Conservation (phyloP, 2,113 vertebrate species). For the Naja naja region DNA sequence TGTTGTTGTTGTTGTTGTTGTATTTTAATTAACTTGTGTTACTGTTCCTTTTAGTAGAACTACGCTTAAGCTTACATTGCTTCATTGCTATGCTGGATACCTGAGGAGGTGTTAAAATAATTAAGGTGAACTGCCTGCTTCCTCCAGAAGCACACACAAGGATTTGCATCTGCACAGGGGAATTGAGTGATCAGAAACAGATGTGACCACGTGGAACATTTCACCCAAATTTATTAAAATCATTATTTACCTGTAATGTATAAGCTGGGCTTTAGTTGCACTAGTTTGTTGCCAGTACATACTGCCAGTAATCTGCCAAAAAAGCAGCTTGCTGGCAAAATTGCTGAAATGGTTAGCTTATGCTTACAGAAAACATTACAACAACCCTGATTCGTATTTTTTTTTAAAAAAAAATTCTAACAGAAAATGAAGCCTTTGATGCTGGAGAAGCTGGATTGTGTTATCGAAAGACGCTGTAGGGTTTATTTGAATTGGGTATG, state of each 20-base stretch:
- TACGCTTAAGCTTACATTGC: neutral
- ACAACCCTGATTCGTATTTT: slow-evolving; percentile 53
- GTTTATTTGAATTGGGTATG: slow-evolving; percentile 55
- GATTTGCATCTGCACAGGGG: slow-evolving; percentile 44
- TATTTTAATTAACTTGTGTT: neutral
- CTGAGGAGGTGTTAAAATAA: slow-evolving; percentile 56
- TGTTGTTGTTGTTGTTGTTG: slow-evolving; percentile 12
- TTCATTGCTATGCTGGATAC: slow-evolving; percentile 19
- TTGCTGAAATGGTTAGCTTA: slow-evolving; percentile 56
- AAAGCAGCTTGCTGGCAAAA: slow-evolving; percentile 60
- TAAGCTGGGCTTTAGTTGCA: slow-evolving; percentile 60
- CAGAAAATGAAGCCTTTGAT: slow-evolving; percentile 64
- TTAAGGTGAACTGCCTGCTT: slow-evolving; percentile 53
- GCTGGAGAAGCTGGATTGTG: slow-evolving; percentile 61
- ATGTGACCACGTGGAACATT: slow-evolving; percentile 65
- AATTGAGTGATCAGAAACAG: slow-evolving; percentile 64
- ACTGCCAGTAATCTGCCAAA: slow-evolving; percentile 64
- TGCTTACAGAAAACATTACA: slow-evolving; percentile 54
- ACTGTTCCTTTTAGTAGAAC: slow-evolving; percentile 10
- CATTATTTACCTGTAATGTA: slow-evolving; percentile 72
- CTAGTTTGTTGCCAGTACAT: slow-evolving; percentile 54
- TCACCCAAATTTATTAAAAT: slow-evolving; percentile 70
- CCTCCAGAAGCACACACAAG: slow-evolving; percentile 39
- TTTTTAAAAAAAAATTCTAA: slow-evolving; percentile 40
- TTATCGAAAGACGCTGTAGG: slow-evolving; percentile 56